Base-by-base conservation (phyloP, 2,113 vertebrate genomes). In the Centropus bengalensis region DNA sequence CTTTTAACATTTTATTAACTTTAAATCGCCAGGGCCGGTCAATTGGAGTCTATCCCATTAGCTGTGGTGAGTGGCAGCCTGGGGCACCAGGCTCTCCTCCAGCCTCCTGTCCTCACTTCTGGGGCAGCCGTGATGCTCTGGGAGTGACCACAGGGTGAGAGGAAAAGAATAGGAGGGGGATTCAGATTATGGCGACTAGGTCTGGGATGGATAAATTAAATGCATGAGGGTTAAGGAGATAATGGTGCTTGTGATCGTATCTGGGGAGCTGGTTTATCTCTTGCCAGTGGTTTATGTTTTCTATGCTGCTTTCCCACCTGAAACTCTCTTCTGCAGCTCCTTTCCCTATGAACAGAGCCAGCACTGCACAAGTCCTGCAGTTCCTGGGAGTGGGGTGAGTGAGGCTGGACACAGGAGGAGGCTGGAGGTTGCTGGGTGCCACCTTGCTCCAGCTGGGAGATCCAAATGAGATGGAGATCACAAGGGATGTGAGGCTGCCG, bases 1-100 rank as follows among this genome's bases (percentile, higher is more conserved):
- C 85, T 92, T 75, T 94, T 92, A 95, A 81, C 79, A 30, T 95
- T 96, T 96, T 85, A 86, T 93, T 93, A 96, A 88, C 89, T 92
- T 91, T 73, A 74, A 94, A 58, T 94, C 32, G 3, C 82, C 0
- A 4, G 44, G 77, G 60, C 86, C 44, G 45, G 55, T 95, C 93
- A 80, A 55, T 93, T 12, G n/a, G 71, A 91, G 82, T 75, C 88
- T 40, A 55, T 87, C 85, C 88, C 84, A 74, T 92, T 64, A 77
- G 93, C 80, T 60, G 92, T 40, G 56, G 58, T 62, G 76, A 64
- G 52, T 51, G 82, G 77, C 87, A 78, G 62, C 81, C 78, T 0
- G 0, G 87, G 44, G 86, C 82, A 64, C 56, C 23, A 5, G 86
- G 33, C 49, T 68, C 19, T 86, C 45, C 66, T 1, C 21, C 40